Base-by-base conservation (phyloP, 2,113 vertebrate species). In the Megalops atlanticus region DNA sequence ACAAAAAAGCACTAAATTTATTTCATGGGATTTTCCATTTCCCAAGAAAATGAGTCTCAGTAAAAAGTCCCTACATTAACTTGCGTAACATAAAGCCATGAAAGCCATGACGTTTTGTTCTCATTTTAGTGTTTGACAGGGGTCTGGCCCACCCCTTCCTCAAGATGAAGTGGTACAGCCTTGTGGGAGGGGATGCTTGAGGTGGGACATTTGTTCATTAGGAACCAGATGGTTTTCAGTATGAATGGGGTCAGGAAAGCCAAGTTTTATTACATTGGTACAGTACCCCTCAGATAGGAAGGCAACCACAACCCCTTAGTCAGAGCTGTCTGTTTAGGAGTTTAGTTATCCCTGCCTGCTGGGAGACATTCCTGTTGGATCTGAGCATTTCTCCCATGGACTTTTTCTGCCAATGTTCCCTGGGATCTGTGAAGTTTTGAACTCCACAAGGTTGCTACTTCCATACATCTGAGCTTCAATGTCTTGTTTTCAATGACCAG, bases 201-300 rank as follows among this genome's bases (percentile, higher is more conserved):
- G 78, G 74, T 80, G 79, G 79, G 82, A 68, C 82, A 81, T 84
- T 84, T 84, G 82, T 73, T 82, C 80, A 33, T 43, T 43, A 80
- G 82, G 74, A 80, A 80, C 82, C 82, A 84, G 82, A 84, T 80
- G 82, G 82, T 77, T 76, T 80, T 72, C 74, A n/a, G 79, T 74
- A 64, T 84, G 75, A 81, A 84, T 73, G 79, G 74, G 78, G 79
- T 77, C 79, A 84, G 75, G 79, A 80, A 78, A 79, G 68, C 39
- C 82, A 80, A 43, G 47, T 35, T 80, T 49, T 80, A 73, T 80
- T 78, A 74, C 18, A 68, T 43, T 72, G 74, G 74, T 64, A 58
- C 75, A 82, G 81, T 82, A 39, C 68, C 79, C 68, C 40, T 68
- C 27, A 72, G 16, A 38, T 39, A 68, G 43, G 45, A 80, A 75